Base-by-base conservation (phyloP, 2,797 vertebrate genomes). In the Tragopan temminckii region DNA sequence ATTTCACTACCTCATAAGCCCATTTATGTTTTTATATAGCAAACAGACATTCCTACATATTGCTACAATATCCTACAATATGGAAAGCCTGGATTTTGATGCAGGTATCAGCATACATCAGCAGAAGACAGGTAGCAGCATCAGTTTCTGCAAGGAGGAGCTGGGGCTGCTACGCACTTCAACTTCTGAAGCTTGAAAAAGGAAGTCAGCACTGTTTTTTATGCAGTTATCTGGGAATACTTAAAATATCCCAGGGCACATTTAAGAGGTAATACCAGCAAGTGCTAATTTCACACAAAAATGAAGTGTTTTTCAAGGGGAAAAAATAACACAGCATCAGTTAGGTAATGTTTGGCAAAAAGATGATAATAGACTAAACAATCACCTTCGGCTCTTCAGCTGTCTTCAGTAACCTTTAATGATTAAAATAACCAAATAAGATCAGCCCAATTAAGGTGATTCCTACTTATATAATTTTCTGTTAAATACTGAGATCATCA, bases 331-430 rank as follows among this genome's bases (percentile, higher is more conserved):
- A 48, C 7, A 80, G 10, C 33, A 78, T 68, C 58, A 83, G 25
- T 75, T 59, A 63, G 31, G 20, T 88, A 68, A 3, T 16, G 2
- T 43, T 81, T 31, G 75, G 48, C 55, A 87, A 15, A 35, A 72
- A 29, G 17, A 63, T 69, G 12, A 66, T 78, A 83, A 83, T 20
- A 91, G 43, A 29, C 71, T 58, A 90, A 91, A 80, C 79, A 90
- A 94, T 31, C 45, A 29, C 82, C 59, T 80, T 66, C 36, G n/a
- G 13, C 57, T 85, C 61, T 83, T 85, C 64, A 74, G 24, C 48
- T 67, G 33, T 68, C 64, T 67, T 80, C 69, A 59, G 25, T 80
- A 82, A 31, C n/a, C 31, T 46, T 79, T 59, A 76, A 59, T 27
- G 13, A 69, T 13, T 3, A 74, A 91, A 82, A 79, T 69, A 93